These are phyloP conservation scores for Chaenodraco wilsoni DNA, from an alignment of 2,797 vertebrate species.

Conservation along the genomic window DNA sequence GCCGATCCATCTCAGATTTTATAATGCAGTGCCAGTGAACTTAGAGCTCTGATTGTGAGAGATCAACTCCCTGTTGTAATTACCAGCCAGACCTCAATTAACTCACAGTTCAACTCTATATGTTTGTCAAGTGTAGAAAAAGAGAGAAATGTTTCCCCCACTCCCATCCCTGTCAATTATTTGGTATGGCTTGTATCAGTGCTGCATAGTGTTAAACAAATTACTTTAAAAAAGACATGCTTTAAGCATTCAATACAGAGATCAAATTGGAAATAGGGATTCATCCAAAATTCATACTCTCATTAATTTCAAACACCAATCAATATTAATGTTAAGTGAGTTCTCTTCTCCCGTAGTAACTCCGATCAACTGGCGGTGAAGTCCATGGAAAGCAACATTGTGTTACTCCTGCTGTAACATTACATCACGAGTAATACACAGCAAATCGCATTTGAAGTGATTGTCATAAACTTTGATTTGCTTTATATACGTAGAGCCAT, in stretches of 20 bases:
- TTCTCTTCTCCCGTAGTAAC: conserved; percentile 22
- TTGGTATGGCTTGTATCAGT: conserved; percentile 18
- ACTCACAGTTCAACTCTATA: conserved; percentile 58
- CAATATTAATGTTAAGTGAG: conserved; percentile 35
- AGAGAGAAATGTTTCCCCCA: conserved; percentile 43
- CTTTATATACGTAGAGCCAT: conserved; percentile 52
- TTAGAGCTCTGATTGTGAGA: conserved; percentile 41
- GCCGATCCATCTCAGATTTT: conserved; percentile 59
- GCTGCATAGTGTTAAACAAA: conserved; percentile 16
- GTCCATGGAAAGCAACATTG: conserved; percentile 31
- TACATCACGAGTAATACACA: conserved; percentile 32
- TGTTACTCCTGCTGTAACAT: conserved; percentile 22
- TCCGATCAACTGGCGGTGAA: conserved; percentile 22
- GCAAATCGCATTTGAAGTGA: conserved; percentile 51
- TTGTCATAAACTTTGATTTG: conserved; percentile 65
- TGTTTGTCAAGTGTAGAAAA: conserved; percentile 64
- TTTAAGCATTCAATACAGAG: conserved; percentile 28
- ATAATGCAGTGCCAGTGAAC: conserved; percentile 66
- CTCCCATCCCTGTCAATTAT: conserved; percentile 16
- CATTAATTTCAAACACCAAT: conserved; percentile 49
- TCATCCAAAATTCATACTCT: conserved; percentile 37
- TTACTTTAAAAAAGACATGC: conserved; percentile 36
- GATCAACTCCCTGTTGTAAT: conserved; percentile 67
- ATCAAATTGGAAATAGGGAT: conserved; percentile 46
- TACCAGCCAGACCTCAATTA: conserved; percentile 75